Conservation (phyloP, 2,888 invertebrate genomes). For the Gasteruption jaculator region DNA sequence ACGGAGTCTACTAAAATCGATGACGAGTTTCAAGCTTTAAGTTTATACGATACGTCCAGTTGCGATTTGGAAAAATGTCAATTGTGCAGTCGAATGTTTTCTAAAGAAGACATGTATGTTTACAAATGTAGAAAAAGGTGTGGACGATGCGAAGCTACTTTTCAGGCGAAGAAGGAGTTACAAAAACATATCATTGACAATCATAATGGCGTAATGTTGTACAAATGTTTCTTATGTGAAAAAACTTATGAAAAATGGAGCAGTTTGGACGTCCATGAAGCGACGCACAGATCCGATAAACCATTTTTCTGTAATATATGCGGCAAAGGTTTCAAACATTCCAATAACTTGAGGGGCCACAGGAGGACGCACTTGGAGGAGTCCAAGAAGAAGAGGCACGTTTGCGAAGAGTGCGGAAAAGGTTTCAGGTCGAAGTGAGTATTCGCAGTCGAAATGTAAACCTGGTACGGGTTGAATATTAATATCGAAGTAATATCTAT, state of each 20-base stretch:
- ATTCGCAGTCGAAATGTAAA: too few species aligned
- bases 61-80: too few species aligned
- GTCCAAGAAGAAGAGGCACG: constrained; percentile 40
- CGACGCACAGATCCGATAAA: constrained; percentile 39
- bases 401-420: constrained; percentile 51
- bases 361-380: constrained; percentile 43
- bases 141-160: constrained; percentile 31
- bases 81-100: too few species aligned
- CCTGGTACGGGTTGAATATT: too few species aligned
- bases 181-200: constrained; percentile 32
- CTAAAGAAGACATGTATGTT: too few species aligned
- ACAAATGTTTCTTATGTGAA: constrained; percentile 37
- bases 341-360: constrained; percentile 42
- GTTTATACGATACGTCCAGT: too few species aligned
- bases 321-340: constrained; percentile 46
- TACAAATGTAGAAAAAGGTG: constrained; percentile 26
- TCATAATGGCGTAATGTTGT: constrained; percentile 30
- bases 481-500: too few species aligned
- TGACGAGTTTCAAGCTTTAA: too few species aligned
- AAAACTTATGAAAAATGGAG: constrained; percentile 39
- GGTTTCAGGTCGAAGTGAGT: constrained; percentile 51
- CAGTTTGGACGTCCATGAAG: constrained; percentile 41
- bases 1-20: too few species aligned
- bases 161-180: constrained; percentile 30
- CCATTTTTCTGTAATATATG: constrained; percentile 46